Evolutionary conservation across 2,888 invertebrate genomes (phyloP), one percentile per base, ranked within the genome.

Genomic region (Andrena camellia): DNA sequence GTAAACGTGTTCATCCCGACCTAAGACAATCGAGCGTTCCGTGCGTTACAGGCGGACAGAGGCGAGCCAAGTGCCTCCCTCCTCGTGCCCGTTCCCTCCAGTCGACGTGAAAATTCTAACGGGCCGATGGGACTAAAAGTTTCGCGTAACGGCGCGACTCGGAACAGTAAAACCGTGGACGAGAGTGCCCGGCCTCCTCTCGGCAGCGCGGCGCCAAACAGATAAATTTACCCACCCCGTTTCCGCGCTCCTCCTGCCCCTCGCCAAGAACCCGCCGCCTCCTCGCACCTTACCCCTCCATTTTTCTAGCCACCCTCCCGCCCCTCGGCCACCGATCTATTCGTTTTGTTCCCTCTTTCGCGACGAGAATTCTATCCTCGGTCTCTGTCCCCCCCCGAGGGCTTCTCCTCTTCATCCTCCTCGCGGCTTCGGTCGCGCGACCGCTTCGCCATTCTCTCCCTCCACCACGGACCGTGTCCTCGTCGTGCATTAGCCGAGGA

Each of bases 171-270:
- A 86, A 85, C 74, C 73, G 73, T 60, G 74, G 77, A 68, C 60
- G 80, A 74, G 70, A 68, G 77, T 71, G 78, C 42, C 42, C 78
- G 81, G 68, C 75, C 78, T 67, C 67, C 60, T 72, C 80, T 78
- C 90, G 89, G 86, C 89, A 89, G 84, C 82, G 78, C 87, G 89
- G 89, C 88, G 87, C 89, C 90, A 88, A 42, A 84, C 84, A 86
- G 89, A 90, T 90, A 90, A 90, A 89, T 89, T 90, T 85, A 85
- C 88, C 89, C 87, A 85, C 81, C 59, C 84, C 76, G 72, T 13
- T 66, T 60, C 57, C 74, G 23, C 60, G 7, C 72, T 20, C 70
- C 63, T 26, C 80, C 48, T n/a, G 5, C 62, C 72, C 59, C 69
- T 33, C 66, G 52, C 35, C 63, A 31, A 17, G 26, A 17, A 59